Percentiles rank a stretch among this genome's conserved stretches.
phyloP scores from a whole-genome alignment of 2,888 invertebrate genomes.

The Chrysotoxum bicinctum region DNA sequence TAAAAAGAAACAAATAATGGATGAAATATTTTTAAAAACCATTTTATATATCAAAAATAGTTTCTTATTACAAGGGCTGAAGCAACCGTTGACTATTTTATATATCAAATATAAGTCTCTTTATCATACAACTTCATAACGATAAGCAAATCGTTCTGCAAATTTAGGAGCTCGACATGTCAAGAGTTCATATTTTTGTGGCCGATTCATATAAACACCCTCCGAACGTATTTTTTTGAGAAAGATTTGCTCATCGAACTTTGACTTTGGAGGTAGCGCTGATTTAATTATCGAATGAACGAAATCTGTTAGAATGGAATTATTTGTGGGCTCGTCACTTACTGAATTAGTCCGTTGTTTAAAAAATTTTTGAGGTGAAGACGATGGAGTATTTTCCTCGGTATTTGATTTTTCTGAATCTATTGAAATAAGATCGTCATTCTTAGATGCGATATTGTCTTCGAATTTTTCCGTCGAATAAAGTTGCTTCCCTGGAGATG shows the following conservation, averaged over 20 bases:
- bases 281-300: constrained; percentile 84
- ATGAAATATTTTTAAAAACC: background rate
- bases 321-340: constrained; percentile 38
- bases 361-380: background rate
- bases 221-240: constrained; percentile 87
- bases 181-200: constrained; percentile 86
- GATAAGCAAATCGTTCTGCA: constrained; percentile 78
- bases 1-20: no score
- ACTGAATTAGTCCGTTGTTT: constrained; percentile 8
- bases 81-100: background rate
- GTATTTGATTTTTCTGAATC: background rate
- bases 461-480: background rate
- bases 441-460: background rate
- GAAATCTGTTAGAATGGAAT: constrained; percentile 83
- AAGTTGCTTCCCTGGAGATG: background rate
- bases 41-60: constrained; percentile 24
- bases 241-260: constrained; percentile 88
- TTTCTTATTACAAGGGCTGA: background rate
- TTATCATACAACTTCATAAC: constrained; percentile 73
- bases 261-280: constrained; percentile 82
- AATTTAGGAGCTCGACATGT: constrained; percentile 89
- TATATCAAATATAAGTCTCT: background rate
- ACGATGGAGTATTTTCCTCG: background rate
- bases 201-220: constrained; percentile 84
- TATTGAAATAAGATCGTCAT: constrained; percentile 32